Conservation (phyloP, 2,888 invertebrate species). For the Athalia rosae region DNA sequence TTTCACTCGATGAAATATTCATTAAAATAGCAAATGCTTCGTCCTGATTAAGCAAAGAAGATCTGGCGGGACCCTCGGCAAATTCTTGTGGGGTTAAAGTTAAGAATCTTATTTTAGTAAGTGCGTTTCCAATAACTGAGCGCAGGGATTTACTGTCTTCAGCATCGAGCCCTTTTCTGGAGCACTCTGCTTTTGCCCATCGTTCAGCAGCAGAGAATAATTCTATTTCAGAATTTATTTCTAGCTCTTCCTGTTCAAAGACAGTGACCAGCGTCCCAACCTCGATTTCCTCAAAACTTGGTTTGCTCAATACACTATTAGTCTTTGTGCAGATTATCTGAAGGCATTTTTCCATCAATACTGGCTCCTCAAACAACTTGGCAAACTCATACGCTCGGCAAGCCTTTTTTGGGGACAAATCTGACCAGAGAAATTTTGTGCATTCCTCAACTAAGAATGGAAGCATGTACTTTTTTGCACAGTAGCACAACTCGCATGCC, state of each 20-base stretch:
- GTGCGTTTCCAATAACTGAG: slow-evolving; percentile 76
- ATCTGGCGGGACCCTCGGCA: slow-evolving; percentile 87
- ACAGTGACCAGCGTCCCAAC: slow-evolving; percentile 84
- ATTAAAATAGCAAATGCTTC: slow-evolving; percentile 89
- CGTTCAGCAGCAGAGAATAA: slow-evolving; percentile 84
- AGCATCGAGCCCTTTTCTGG: slow-evolving; percentile 72
- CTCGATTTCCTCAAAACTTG: slow-evolving; percentile 87
- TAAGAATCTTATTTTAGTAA: slow-evolving; percentile 87
- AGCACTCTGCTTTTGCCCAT: slow-evolving; percentile 79
- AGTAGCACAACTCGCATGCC: slow-evolving; percentile 91
- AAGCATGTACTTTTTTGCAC: slow-evolving; percentile 91
- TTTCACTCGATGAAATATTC: slow-evolving; percentile 85
- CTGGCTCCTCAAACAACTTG: slow-evolving; percentile 87
- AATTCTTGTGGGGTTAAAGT: slow-evolving; percentile 88
- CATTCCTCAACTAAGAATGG: slow-evolving; percentile 89
- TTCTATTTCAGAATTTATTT: slow-evolving; percentile 85
- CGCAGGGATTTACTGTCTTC: slow-evolving; percentile 62
- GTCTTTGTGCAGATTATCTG: slow-evolving; percentile 88
- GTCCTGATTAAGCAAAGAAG: slow-evolving; percentile 83
- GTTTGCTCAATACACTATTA: slow-evolving; percentile 83
- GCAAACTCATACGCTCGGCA: slow-evolving; percentile 92
- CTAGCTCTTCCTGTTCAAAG: slow-evolving; percentile 84
- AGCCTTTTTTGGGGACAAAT: slow-evolving; percentile 86
- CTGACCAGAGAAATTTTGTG: slow-evolving; percentile 89
- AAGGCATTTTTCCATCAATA: slow-evolving; percentile 87